Percentiles rank a stretch among this genome's conserved stretches.
Conservation (phyloP, 1,140 invertebrate genomes). For the Lithobius niger region DNA sequence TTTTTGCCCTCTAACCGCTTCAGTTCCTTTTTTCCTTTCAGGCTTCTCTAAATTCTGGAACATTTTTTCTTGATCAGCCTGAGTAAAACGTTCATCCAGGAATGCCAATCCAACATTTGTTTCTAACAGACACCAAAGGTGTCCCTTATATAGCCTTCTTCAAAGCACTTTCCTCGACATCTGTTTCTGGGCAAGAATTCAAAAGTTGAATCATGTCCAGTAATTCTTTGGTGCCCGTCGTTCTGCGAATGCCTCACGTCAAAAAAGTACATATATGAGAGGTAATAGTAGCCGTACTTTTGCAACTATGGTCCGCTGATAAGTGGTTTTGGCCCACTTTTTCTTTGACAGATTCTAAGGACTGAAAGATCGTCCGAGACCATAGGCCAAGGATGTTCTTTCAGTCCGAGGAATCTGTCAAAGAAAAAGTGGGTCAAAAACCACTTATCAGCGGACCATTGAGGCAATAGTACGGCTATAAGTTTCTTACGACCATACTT, state of each 20-base stretch:
- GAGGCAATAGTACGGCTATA: too few species aligned
- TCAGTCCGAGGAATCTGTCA: too few species aligned
- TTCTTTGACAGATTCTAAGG: too few species aligned
- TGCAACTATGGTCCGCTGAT: too few species aligned
- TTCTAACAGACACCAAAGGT: conserved; percentile 6
- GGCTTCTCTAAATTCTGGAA: conserved; percentile 9
- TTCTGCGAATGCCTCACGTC: conserved; percentile 13
- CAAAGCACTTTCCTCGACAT: conserved; percentile 6
- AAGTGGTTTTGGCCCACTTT: too few species aligned
- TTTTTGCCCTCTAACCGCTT: background rate
- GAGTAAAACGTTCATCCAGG: background rate
- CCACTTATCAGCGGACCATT: too few species aligned
- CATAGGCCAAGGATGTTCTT: too few species aligned
- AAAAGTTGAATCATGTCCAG: conserved; percentile 14
- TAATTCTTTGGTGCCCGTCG: conserved; percentile 14
- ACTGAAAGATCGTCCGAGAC: too few species aligned
- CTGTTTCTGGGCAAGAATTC: conserved; percentile 10
- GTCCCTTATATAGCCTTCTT: conserved; percentile 2
- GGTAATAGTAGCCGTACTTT: too few species aligned
- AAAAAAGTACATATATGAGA: conserved; percentile 12
- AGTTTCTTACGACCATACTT: too few species aligned
- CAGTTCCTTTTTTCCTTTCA: background rate
- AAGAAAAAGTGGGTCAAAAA: too few species aligned
- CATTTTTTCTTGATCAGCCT: background rate
- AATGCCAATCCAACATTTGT: background rate